Evolutionary conservation across 2,888 invertebrate species (phyloP).

Genomic region (Cenopis cana): DNA sequence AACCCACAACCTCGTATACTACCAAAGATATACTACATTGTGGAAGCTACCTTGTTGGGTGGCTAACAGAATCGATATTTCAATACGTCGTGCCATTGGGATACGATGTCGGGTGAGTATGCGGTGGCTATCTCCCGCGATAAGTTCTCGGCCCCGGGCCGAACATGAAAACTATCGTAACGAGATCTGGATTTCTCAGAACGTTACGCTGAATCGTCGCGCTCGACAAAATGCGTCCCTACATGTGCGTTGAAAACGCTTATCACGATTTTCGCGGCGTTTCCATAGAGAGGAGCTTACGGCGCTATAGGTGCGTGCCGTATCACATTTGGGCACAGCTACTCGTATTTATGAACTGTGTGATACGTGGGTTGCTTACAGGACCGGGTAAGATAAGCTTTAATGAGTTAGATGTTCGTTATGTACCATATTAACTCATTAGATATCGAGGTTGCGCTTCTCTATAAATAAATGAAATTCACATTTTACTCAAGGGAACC

Average conservation of each 20-base stretch:
- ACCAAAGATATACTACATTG: not conserved
- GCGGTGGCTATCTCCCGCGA: constrained; percentile 65
- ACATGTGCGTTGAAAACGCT: constrained; percentile 56
- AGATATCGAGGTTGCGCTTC: too few species aligned
- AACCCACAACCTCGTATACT: constrained; percentile 20
- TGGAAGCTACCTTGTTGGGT: not conserved
- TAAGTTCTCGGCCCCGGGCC: constrained; percentile 67
- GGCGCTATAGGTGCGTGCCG: constrained; percentile 36
- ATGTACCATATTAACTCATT: not conserved
- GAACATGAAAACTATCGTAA: constrained; percentile 75
- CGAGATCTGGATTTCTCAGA: constrained; percentile 76
- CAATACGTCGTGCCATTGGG: not conserved
- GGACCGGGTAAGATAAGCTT: constrained; percentile 13
- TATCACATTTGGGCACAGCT: constrained; percentile 19
- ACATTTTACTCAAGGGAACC: too few species aligned
- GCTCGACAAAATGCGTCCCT: constrained; percentile 55
- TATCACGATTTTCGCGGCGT: constrained; percentile 67
- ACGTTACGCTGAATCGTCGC: constrained; percentile 65
- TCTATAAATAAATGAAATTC: too few species aligned
- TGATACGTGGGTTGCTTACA: constrained; percentile 19
- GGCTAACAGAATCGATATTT: constrained; percentile 2
- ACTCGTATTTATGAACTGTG: constrained; percentile 20
- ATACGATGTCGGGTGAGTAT: constrained; percentile 16
- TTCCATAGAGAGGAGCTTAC: constrained; percentile 49
- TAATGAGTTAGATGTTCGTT: constrained; percentile 13